phyloP scores from a whole-genome alignment of 2,113 vertebrate genomes.

The Cariama cristata region DNA sequence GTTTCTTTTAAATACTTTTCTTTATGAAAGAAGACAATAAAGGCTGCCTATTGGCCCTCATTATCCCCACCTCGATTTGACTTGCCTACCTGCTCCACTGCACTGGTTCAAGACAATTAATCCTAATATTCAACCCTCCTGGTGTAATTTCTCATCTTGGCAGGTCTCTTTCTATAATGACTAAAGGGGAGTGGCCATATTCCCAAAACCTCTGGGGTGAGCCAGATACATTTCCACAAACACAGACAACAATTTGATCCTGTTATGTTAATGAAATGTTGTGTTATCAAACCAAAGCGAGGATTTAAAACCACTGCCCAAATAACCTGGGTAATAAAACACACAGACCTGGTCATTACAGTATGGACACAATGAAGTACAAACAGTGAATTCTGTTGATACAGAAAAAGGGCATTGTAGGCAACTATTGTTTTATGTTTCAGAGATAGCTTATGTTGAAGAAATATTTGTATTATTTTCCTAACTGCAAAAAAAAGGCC shows the following conservation, averaged over 20 bases:
- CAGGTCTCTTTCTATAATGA: constrained; percentile 92
- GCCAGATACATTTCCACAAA: constrained; percentile 71
- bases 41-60: constrained; percentile 82
- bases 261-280: constrained; percentile 32
- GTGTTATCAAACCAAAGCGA: background rate
- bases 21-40: constrained; percentile 84
- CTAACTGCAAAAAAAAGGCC: background rate
- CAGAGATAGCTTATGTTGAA: background rate
- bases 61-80: constrained; percentile 88
- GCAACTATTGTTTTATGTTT: background rate
- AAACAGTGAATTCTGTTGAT: background rate
- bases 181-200: constrained; percentile 86
- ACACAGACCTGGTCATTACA: background rate
- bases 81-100: constrained; percentile 88
- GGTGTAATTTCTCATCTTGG: constrained; percentile 97
- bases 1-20: constrained; percentile 76
- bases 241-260: constrained; percentile 66
- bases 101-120: constrained; percentile 98
- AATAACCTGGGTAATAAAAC: background rate
- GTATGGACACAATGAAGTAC: background rate
- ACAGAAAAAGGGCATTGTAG: background rate
- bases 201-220: constrained; percentile 78
- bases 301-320: background rate
- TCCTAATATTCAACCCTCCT: constrained; percentile 95
- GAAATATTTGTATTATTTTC: background rate